Conservation (phyloP, 2,113 vertebrate species). For the Lepus americanus region DNA sequence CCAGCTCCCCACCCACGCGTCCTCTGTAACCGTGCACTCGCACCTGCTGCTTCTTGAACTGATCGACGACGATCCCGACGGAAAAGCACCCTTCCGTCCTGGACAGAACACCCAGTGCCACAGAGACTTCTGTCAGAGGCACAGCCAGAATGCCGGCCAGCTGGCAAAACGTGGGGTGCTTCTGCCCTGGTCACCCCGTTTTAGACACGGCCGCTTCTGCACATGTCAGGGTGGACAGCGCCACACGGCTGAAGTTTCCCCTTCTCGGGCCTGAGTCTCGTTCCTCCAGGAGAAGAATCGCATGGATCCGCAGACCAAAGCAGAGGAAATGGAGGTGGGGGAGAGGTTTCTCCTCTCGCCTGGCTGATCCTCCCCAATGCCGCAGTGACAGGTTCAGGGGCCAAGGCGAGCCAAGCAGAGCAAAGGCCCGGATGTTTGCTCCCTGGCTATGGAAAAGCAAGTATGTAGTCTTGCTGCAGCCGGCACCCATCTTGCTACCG, state of each 20-base stretch:
- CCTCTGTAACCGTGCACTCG: background rate
- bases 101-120: background rate
- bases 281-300: constrained; percentile 16
- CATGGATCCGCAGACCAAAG: background rate
- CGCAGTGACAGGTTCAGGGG: background rate
- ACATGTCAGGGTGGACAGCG: background rate
- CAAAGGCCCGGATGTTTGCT: background rate
- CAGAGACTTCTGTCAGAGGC: background rate
- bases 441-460: background rate
- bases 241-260: background rate
- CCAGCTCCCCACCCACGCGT: background rate
- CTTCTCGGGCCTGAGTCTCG: background rate
- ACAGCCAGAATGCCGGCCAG: background rate
- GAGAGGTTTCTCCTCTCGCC: background rate
- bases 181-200: background rate
- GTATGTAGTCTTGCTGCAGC: background rate
- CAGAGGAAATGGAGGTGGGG: background rate
- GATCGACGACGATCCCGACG: background rate
- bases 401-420: background rate
- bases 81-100: background rate
- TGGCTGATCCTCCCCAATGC: background rate
- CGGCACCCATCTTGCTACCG: background rate
- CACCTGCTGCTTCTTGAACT: background rate
- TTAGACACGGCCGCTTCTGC: background rate
- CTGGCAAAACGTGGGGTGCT: background rate